phyloP scores from a whole-genome alignment of 2,888 invertebrate species.

The Tigriopus californicus region DNA sequence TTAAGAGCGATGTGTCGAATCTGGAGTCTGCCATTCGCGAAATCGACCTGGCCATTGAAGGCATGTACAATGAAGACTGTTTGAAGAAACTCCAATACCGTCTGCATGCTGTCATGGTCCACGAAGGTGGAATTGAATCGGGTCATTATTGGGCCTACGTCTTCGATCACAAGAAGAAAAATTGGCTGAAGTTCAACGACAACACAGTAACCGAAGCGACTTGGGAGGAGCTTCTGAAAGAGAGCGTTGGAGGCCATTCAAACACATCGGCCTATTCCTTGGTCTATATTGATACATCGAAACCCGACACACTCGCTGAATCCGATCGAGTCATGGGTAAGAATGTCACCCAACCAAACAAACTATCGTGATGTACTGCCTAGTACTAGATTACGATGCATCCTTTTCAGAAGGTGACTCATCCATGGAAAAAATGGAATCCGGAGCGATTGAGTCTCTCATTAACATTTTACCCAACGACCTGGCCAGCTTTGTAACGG shows the following conservation, averaged over 20 bases:
- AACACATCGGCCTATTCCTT: constrained; percentile 32
- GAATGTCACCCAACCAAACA: too few relatives aligned
- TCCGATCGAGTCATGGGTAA: not conserved
- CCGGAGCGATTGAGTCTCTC: not conserved
- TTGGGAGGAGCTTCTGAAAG: constrained; percentile 30
- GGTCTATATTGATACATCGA: constrained; percentile 28
- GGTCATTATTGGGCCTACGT: constrained; percentile 34
- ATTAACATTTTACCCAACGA: constrained; percentile 19
- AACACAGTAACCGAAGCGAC: constrained; percentile 29
- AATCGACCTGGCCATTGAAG: constrained; percentile 17
- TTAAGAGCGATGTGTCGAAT: constrained; percentile 25
- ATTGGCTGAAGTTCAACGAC: constrained; percentile 32
- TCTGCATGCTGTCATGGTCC: constrained; percentile 31
- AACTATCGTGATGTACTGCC: too few relatives aligned
- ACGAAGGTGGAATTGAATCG: constrained; percentile 32
- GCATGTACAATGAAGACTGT: constrained; percentile 19
- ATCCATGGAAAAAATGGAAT: not conserved
- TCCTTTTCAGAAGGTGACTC: not conserved
- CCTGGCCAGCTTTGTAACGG: constrained; percentile 25
- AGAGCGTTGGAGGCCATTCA: constrained; percentile 30
- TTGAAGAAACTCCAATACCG: constrained; percentile 23
- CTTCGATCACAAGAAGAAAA: constrained; percentile 22
- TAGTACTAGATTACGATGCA: not conserved
- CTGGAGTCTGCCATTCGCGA: constrained; percentile 17
- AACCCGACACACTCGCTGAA: constrained; percentile 21